A percentile compares a stretch with the other conserved stretches of the same genome.
phyloP scores from a whole-genome alignment of 2,888 invertebrate genomes.

The Chloroclystis v-ata region DNA sequence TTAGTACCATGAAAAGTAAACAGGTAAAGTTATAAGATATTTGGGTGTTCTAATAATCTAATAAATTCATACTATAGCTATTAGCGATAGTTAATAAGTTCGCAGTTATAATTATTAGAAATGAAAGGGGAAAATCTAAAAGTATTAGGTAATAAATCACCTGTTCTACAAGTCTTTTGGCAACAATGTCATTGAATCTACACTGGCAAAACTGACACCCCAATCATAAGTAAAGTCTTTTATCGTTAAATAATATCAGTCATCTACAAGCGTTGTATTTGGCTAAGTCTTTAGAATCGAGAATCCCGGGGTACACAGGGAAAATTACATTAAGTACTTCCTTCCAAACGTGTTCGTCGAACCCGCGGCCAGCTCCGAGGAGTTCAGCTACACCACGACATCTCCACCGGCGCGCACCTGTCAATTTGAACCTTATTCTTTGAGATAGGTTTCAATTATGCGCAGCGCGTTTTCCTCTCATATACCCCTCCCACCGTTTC shows the following conservation, averaged over 20 bases:
- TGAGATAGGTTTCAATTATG: constrained; percentile 85
- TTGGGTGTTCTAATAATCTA: too few relatives aligned
- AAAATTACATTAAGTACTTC: background rate
- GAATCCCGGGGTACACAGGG: background rate
- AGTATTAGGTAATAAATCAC: too few relatives aligned
- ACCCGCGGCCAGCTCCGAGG: background rate
- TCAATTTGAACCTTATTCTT: constrained; percentile 11
- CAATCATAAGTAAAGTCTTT: constrained; percentile 2
- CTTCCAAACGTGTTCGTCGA: background rate
- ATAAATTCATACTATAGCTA: too few relatives aligned
- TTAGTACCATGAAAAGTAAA: too few relatives aligned
- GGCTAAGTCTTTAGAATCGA: constrained; percentile 12
- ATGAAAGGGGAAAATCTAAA: background rate
- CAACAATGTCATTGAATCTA: constrained; percentile 17
- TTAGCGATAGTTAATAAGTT: too few relatives aligned
- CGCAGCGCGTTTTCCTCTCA: constrained; percentile 95
- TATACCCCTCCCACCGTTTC: constrained; percentile 95
- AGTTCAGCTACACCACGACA: background rate
- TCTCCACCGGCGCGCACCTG: background rate
- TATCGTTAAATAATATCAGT: constrained; percentile 12
- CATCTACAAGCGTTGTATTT: constrained; percentile 17
- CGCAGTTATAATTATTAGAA: too few relatives aligned
- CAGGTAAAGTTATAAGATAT: too few relatives aligned
- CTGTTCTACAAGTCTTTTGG: constrained; percentile 19
- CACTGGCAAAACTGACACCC: background rate